Evolutionary conservation across 2,888 invertebrate genomes (phyloP).

Genomic region (Spodoptera littoralis): DNA sequence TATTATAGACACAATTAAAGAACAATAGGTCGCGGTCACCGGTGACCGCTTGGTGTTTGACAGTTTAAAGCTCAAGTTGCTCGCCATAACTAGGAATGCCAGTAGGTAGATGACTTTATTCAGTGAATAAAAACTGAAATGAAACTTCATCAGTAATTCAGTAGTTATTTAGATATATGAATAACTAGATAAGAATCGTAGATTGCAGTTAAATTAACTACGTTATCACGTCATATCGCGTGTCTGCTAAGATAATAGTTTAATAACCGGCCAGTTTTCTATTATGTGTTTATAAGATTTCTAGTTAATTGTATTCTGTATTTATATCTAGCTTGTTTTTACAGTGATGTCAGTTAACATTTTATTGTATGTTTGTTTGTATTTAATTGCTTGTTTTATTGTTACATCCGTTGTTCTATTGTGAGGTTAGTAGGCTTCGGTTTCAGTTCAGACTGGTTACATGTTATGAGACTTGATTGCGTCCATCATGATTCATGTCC

Average conservation of each 20-base stretch:
- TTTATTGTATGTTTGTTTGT: conserved; percentile 1
- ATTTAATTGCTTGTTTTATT: too few species aligned
- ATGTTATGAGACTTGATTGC: too few species aligned
- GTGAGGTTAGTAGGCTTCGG: too few species aligned
- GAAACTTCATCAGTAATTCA: too few species aligned
- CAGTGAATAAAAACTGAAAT: too few species aligned
- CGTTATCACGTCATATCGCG: conserved; percentile 52
- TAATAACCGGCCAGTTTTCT: conserved; percentile 41
- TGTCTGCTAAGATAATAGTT: conserved; percentile 43
- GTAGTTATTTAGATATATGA: conserved; percentile 8
- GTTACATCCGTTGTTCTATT: too few species aligned
- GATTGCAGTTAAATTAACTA: conserved; percentile 39
- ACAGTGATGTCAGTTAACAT: not conserved
- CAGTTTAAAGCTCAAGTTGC: too few species aligned
- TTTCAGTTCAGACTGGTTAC: too few species aligned
- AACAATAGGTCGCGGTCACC: too few species aligned
- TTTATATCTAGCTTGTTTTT: conserved; percentile 18
- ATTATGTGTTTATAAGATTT: conserved; percentile 39
- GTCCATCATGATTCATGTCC: too few species aligned
- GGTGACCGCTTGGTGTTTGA: too few species aligned
- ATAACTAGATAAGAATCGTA: conserved; percentile 21
- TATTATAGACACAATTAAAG: too few species aligned
- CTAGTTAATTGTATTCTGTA: conserved; percentile 27
- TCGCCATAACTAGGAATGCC: not conserved
- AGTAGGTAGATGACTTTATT: not conserved